Base-by-base conservation (phyloP, 2,888 invertebrate species). In the Drosophila flavopinicola region DNA sequence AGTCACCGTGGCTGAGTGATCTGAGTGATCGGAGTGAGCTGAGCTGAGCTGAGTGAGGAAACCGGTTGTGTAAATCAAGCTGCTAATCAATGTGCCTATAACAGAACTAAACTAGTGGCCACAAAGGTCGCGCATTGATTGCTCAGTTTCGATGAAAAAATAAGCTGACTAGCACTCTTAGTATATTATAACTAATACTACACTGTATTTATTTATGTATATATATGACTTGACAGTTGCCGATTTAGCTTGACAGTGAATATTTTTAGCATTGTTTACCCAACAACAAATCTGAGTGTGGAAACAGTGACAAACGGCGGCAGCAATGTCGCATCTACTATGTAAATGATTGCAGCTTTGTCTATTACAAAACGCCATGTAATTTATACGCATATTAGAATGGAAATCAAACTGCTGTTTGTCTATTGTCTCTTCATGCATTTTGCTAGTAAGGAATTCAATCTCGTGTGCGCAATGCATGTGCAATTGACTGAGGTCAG, bases 401-500 rank as follows among this genome's bases (percentile, higher is more conserved):
- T 30, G 35, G 6, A 61, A 49, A 49, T 29, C 13, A 7, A 38
- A 49, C 45, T 39, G 17, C 20, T 20, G 5, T 44, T 11, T 20
- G 2, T 51, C 49, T 42, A 39, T 52, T 33, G 24, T 52, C 13
- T 49, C 24, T 49, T 49, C 37, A 47, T 49, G 38, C 39, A 39
- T 49, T 33, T 30, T 33, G n/a, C 17, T 6, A 17, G 30, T 42
- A 10, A 29, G 20, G 23, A 54, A 51, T 56, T 60, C 32, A 64
- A 60, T 65, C 45, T 53, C 17, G 27, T 30, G 23, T 56, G 53
- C 64, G 24, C 74, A 76, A 66, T 75, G 48, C 44, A 51, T 44
- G 47, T 29, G 32, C 38, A 75, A 64, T 85, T 85, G 78, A 11
- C 73, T 59, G 24, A 67, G 78, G 83, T 85, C 76, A 79, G 83